Base-by-base conservation (phyloP, 2,797 vertebrate species). In the Argyrosomus regius region DNA sequence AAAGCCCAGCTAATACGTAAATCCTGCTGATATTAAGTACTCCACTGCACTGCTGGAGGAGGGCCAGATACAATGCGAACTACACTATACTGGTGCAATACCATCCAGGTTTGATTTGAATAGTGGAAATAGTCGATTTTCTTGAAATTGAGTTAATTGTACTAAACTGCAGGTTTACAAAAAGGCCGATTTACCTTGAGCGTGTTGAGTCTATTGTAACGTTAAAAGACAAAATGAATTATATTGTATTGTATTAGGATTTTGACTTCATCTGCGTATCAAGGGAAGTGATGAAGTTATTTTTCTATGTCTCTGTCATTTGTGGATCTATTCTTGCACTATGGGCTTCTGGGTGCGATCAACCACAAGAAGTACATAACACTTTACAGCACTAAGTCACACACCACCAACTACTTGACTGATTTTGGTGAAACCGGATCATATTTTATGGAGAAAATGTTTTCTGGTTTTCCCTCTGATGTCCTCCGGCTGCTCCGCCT, bases 1-100 rank as follows among this genome's bases (percentile, higher is more conserved):
- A 65, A 80, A 83, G 62, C 71, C 67, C 12, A 31, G 76, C 66
- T 77, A 64, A 72, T 52, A 72, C 84, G 64, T 64, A 78, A 75
- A 82, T 75, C 84, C 79, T 62, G 39, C 45, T 69, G 63, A 78
- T 78, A 72, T 68, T 39, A 77, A 76, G 52, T 28, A 71, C 66
- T 58, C 28, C 12, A 41, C 20, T 75, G 70, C 39, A n/a, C 18
- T 41, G 53, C 35, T 48, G n/a, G 17, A 28, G 39, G 48, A 53
- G 56, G 24, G 22, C 5, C 17, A 43, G 17, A 49, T 28, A 46
- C 16, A 57, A 4, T 45, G 18, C 31, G 45, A 16, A 56, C 28
- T 69, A 24, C 26, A 24, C 8, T 18, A 16, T 35, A 71, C 22
- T 58, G 12, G 18, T 56, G 53, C 13, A 66, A 66, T 31, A 31